Base-by-base conservation (phyloP, 2,888 invertebrate genomes). In the Folsomia candida region DNA sequence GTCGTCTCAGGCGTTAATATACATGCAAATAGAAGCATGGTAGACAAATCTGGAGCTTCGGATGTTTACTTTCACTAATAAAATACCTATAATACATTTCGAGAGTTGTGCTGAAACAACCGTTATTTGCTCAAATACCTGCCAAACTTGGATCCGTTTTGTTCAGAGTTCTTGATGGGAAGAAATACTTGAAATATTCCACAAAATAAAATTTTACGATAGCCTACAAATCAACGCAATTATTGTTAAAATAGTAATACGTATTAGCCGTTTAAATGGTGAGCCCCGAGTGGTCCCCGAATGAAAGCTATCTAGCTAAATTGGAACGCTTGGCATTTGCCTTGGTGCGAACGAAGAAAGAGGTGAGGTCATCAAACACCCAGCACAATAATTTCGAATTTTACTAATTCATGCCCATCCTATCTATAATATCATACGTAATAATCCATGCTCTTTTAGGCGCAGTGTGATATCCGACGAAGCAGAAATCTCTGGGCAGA, bases 291-390 rank as follows among this genome's bases (percentile, higher is more conserved):
- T 79, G 79, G 77, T 76, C 77, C 60, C 77, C 77, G 24, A 75
- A 79, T 72, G 79, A 79, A 67, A 73, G 76, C 65, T 78, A 76
- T 65, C 64, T 79, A 22, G 70, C 70, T n/a, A 79, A 79, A 68
- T 65, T 79, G n/a, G 79, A 79, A 59, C 72, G 79, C 18, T 65
- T 79, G n/a, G 79, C 77, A 22, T 78, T 76, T 65, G 79, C 79
- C 25, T 76, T 79, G 25, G 78, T 79, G 25, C 65, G 79, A 63
- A 78, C 77, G 58, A 70, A 78, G 28, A 76, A 79, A 69, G 76
- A 79, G 75, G 79, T 78, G 73, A 63, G 11, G 11, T 24, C 25
- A 24, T 65, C n/a, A n/a, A n/a, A n/a, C n/a, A n/a, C n/a, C n/a
- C n/a, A n/a, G n/a, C n/a, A 2, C n/a, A 6, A 2, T n/a, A n/a